Conservation (phyloP, 1,140 invertebrate genomes). For the Cyrtorhinus lividipennis region DNA sequence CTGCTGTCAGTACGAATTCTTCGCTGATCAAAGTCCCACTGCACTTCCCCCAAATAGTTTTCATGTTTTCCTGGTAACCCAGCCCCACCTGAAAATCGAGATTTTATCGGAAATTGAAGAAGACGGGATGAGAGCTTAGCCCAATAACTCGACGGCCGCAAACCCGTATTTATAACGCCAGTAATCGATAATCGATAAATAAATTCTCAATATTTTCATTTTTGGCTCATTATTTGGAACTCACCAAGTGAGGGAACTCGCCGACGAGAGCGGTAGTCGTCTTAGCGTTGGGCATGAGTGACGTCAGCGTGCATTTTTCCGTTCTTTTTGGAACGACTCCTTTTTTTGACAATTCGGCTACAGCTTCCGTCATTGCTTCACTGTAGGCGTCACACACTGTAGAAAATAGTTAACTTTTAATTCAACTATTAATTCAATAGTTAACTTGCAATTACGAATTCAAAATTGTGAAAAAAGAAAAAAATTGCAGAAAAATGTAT, state of each 20-base stretch:
- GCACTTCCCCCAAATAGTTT: slow-evolving; percentile 26
- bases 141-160: too few species aligned
- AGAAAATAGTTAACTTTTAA: not conserved
- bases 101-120: too few species aligned
- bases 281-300: slow-evolving; percentile 34
- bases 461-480: not conserved
- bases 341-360: slow-evolving; percentile 28
- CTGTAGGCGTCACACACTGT: slow-evolving; percentile 32
- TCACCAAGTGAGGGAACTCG: slow-evolving; percentile 43
- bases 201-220: too few species aligned
- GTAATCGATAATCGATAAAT: too few species aligned
- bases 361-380: slow-evolving; percentile 25
- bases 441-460: not conserved
- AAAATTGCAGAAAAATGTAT: not conserved
- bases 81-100: slow-evolving; percentile 25
- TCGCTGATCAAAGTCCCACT: slow-evolving; percentile 36
- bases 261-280: slow-evolving; percentile 30
- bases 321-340: slow-evolving; percentile 26
- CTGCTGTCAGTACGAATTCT: slow-evolving; percentile 34
- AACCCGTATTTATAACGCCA: too few species aligned
- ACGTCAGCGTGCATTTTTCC: slow-evolving; percentile 28
- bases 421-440: too few species aligned
- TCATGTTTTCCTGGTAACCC: slow-evolving; percentile 21
- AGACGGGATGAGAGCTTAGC: too few species aligned
- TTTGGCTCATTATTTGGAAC: too few species aligned